Evolutionary conservation across 2,888 invertebrate species (phyloP).

Genomic region (Charanyca ferruginea): DNA sequence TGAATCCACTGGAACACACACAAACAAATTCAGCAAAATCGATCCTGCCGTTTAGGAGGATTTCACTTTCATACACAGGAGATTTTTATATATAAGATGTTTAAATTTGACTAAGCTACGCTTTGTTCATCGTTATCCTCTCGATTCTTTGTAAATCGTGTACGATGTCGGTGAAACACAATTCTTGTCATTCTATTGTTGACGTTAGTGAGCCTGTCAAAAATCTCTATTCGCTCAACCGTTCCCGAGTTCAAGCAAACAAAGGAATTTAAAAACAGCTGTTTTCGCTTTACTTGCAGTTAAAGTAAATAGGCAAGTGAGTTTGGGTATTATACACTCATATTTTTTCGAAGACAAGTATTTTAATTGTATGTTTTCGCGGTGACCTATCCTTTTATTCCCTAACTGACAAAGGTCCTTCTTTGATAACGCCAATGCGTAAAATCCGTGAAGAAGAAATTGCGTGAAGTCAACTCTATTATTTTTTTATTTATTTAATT

Average conservation of each 20-base stretch:
- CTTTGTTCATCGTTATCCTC: neutral
- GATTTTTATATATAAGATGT: too few relatives aligned
- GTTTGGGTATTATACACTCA: neutral
- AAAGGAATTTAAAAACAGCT: conserved; percentile 62
- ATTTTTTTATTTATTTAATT: neutral
- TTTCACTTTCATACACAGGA: too few relatives aligned
- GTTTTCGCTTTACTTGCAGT: conserved; percentile 45
- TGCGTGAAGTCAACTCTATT: neutral
- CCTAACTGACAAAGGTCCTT: neutral
- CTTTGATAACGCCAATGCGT: neutral
- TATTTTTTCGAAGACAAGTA: neutral
- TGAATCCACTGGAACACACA: too few relatives aligned
- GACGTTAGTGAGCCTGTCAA: conserved; percentile 41
- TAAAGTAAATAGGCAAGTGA: conserved; percentile 35
- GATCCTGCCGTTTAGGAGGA: too few relatives aligned
- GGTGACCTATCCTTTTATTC: too few relatives aligned
- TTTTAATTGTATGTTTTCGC: neutral
- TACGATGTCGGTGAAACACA: conserved; percentile 25
- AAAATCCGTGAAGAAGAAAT: conserved; percentile 6
- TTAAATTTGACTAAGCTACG: conserved; percentile 1
- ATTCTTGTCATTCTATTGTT: conserved; percentile 51
- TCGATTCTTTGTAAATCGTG: conserved; percentile 12
- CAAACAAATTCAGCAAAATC: too few relatives aligned
- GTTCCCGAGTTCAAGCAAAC: conserved; percentile 36
- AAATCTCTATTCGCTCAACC: conserved; percentile 39